Evolutionary conservation across 2,797 vertebrate genomes (phyloP).

Genomic region (Pseudochaenichthys georgianus): DNA sequence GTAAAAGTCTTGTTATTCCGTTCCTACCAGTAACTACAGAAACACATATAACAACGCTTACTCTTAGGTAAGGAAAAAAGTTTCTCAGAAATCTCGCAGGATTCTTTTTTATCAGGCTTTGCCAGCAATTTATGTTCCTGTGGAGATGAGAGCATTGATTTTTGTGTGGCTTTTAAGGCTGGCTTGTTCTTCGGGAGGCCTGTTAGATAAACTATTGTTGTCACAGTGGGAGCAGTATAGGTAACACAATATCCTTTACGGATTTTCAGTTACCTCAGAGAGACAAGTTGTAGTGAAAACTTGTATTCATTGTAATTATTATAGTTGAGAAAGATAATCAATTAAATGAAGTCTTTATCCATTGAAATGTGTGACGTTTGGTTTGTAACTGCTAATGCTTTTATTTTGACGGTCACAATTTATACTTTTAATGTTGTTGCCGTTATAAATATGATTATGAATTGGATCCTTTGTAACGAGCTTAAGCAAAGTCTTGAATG

Average conservation of each 20-base stretch:
- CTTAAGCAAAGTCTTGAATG: neutral
- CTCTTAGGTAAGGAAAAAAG: slow-evolving; percentile 17
- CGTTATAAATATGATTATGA: neutral
- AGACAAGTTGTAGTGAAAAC: neutral
- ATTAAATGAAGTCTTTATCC: slow-evolving; percentile 1
- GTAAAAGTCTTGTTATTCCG: neutral
- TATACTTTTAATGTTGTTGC: neutral
- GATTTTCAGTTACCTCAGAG: slow-evolving; percentile 14
- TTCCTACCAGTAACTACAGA: neutral
- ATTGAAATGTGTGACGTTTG: neutral
- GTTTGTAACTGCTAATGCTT: neutral
- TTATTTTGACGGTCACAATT: neutral
- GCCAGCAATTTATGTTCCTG: slow-evolving; percentile 37
- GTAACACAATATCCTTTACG: slow-evolving; percentile 9
- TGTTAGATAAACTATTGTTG: slow-evolving; percentile 33
- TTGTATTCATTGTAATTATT: too few relatives aligned
- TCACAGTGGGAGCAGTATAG: slow-evolving; percentile 19
- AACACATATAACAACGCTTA: slow-evolving; percentile 4
- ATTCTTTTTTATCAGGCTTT: slow-evolving; percentile 34
- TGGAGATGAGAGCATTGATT: slow-evolving; percentile 52
- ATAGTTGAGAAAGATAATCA: neutral
- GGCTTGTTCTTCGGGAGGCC: slow-evolving; percentile 22
- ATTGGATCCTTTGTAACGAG: neutral
- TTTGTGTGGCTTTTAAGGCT: slow-evolving; percentile 36
- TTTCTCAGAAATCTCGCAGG: slow-evolving; percentile 28